A percentile compares a stretch with the other conserved stretches of the same genome.
These are phyloP conservation scores for Microctonus hyperodae DNA, from an alignment of 2,888 invertebrate species.

Conservation along the genomic window DNA sequence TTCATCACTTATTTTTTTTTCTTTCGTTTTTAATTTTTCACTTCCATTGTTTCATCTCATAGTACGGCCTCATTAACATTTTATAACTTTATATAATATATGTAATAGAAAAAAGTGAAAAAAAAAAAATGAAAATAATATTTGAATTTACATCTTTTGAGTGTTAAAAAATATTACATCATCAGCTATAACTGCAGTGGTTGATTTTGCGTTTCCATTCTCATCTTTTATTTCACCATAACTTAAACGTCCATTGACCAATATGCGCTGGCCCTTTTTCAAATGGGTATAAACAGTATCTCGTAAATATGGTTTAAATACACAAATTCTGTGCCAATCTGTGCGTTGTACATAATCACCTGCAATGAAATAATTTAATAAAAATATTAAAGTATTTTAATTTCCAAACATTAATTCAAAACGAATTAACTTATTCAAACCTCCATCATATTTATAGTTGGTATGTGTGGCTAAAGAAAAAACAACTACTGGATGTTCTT, in stretches of 20 bases:
- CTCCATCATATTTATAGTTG: conserved; percentile 73
- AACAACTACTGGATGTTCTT: conserved; percentile 84
- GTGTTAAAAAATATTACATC: conserved; percentile 79
- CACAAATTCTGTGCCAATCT: conserved; percentile 90
- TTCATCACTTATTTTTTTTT: neutral
- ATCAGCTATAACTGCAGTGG: conserved; percentile 86
- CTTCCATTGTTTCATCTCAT: neutral
- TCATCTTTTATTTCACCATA: conserved; percentile 86
- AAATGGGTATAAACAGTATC: conserved; percentile 81
- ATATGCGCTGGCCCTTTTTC: conserved; percentile 85
- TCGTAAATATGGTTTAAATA: conserved; percentile 84
- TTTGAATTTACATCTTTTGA: neutral
- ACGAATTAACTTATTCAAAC: conserved; percentile 47
- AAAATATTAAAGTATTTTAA: conserved; percentile 6
- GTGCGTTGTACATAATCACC: conserved; percentile 86
- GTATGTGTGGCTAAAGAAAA: conserved; percentile 91
- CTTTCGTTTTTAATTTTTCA: neutral
- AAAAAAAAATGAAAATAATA: no score
- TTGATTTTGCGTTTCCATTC: conserved; percentile 73
- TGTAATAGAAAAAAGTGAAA: neutral
- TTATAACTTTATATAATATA: neutral
- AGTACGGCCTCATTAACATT: neutral
- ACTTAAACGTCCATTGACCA: conserved; percentile 81
- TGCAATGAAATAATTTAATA: conserved; percentile 44
- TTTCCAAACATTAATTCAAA: neutral